Conservation (phyloP, 35 echinoderm and acorn worm species). For the Ophioderma brevispina region DNA sequence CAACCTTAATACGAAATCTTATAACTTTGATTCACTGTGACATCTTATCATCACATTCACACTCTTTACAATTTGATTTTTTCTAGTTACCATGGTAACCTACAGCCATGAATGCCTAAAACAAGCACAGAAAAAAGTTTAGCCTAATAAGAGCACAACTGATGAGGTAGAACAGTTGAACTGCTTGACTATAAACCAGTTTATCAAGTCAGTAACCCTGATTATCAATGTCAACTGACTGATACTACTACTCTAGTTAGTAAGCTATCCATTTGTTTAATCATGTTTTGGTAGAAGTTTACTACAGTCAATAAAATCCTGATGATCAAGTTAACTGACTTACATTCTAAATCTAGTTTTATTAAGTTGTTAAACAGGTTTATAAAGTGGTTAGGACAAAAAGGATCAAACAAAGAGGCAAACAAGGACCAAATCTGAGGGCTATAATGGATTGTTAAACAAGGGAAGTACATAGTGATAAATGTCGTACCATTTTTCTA, state of each 20-base stretch:
- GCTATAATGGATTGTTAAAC: neutral
- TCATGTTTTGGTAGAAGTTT: neutral
- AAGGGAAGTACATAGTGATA: slow-evolving; percentile 4
- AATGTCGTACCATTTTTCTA: slow-evolving; percentile 2
- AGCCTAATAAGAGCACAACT: neutral
- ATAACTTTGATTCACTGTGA: too few species aligned
- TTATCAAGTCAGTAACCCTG: slow-evolving; percentile 13
- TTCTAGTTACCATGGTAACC: too few species aligned
- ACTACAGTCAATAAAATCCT: neutral
- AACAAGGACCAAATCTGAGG: slow-evolving; percentile 8
- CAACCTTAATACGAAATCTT: too few species aligned
- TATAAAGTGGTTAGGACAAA: neutral
- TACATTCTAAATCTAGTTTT: neutral
- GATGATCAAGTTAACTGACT: neutral
- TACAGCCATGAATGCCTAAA: neutral
- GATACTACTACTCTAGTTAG: neutral
- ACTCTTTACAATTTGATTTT: too few species aligned
- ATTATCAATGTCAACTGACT: neutral
- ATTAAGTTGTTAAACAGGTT: neutral
- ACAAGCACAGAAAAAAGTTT: neutral
- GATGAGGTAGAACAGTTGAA: slow-evolving; percentile 13
- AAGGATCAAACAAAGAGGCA: neutral
- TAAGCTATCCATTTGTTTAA: neutral
- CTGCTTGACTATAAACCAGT: slow-evolving; percentile 8
- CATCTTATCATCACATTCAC: too few species aligned